Conservation (phyloP, 1,140 invertebrate genomes). For the Cardiocondyla obscurior region DNA sequence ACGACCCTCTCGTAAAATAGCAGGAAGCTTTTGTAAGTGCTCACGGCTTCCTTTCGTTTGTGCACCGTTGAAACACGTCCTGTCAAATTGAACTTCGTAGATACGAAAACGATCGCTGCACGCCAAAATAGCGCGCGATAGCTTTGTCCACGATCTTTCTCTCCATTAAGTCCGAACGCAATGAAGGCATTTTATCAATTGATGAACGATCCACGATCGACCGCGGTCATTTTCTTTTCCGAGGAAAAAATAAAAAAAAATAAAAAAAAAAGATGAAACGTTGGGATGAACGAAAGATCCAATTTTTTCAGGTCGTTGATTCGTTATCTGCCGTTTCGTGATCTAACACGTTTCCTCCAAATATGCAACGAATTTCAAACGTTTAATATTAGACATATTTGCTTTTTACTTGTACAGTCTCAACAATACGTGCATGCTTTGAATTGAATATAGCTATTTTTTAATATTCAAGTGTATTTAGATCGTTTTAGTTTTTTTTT, state of each 20-base stretch:
- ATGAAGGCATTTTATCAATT: neutral
- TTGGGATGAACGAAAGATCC: neutral
- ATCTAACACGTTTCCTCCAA: neutral
- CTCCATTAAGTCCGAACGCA: neutral
- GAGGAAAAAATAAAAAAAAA: too few species aligned
- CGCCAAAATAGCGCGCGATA: slow-evolving; percentile 24
- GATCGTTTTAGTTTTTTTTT: neutral
- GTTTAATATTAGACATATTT: neutral
- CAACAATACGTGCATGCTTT: neutral
- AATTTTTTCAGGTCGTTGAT: slow-evolving; percentile 2
- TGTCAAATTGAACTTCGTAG: slow-evolving; percentile 55
- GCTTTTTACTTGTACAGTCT: neutral
- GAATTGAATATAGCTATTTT: neutral
- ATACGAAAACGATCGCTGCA: slow-evolving; percentile 26
- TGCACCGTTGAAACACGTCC: slow-evolving; percentile 1
- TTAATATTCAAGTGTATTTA: neutral
- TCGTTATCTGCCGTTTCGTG: neutral
- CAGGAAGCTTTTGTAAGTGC: slow-evolving; percentile 30
- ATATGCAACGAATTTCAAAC: neutral
- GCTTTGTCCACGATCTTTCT: slow-evolving; percentile 43
- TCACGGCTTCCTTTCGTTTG: neutral
- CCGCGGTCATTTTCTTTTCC: neutral
- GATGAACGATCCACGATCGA: neutral
- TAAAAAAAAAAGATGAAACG: neutral
- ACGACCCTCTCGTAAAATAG: slow-evolving; percentile 41